Evolutionary conservation across 2,888 invertebrate species (phyloP), one percentile per base, ranked within the genome.

Genomic region (Sesamia inferens): DNA sequence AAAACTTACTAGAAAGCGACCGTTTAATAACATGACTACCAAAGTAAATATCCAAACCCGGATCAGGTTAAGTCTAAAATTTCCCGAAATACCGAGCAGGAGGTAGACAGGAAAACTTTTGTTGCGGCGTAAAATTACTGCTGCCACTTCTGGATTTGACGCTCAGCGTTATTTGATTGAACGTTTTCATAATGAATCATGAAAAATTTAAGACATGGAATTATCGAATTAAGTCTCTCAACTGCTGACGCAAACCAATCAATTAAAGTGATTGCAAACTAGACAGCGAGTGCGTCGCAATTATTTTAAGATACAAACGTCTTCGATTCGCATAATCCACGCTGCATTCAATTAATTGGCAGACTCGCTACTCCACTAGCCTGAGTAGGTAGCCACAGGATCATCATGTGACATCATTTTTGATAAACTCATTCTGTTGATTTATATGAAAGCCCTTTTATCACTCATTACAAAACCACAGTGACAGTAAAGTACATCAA

Each of bases 1-100:
- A 72, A 62, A 74, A 74, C 72, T 85, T 82, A 84, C 68, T 76
- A 77, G 75, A 82, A 82, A 76, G 72, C 68, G 74, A 83, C 66
- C 79, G 81, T 75, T 85, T 85, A 70, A 68, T 31, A 31, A 31
- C 31, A 82, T 78, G 83, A 84, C 71, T 87, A 86, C 77, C 54
- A 78, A 74, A 81, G 84, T 83, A 84, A 87, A 88, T 85, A 88
- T 86, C 82, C 82, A 85, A 86, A 88, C 85, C 84, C 72, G 82
- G 82, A 85, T 83, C 79, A 83, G 81, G 87, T 87, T 88, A 84
- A 81, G 78, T 81, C 70, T 65, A 83, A 72, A 84, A 85, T 88
- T 89, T 87, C 81, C 79, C 78, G 79, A 72, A 85, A 85, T 76
- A 79, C 71, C 77, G 78, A 69, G 83, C 84, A 78, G 78, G 75